Percentiles rank a stretch among this genome's conserved stretches.
Evolutionary conservation across 23 tunicate genomes (phyloP).

Genomic region (Ciona savignyi): DNA sequence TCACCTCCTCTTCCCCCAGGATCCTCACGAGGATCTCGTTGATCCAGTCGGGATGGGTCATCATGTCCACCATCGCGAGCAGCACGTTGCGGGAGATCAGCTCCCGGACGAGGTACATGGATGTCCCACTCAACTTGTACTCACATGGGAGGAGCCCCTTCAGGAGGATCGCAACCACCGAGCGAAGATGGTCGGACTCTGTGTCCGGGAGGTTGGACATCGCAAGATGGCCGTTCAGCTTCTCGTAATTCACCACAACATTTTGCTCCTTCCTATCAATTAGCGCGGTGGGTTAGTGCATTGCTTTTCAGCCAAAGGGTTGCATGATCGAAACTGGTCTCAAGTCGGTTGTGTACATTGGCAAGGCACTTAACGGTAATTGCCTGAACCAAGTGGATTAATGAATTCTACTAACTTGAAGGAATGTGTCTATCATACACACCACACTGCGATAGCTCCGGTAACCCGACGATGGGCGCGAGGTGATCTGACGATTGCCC

Average conservation of each 20-base stretch:
- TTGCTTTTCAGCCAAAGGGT: too few species aligned
- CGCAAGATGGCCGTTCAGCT: conserved; percentile 62
- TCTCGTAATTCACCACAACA: conserved; percentile 43
- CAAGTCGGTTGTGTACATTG: too few species aligned
- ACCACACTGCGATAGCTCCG: too few species aligned
- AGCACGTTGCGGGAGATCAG: conserved; percentile 66
- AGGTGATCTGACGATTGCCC: too few species aligned
- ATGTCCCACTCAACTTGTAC: conserved; percentile 57
- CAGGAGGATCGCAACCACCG: conserved; percentile 37
- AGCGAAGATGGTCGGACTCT: conserved; percentile 61
- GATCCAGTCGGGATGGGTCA: conserved; percentile 62
- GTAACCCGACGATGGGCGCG: too few species aligned
- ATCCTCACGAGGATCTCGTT: conserved; percentile 13
- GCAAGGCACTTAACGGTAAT: too few species aligned
- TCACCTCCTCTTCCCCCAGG: conserved; percentile 17
- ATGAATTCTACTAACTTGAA: too few species aligned
- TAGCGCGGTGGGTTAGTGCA: background rate
- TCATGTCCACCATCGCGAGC: conserved; percentile 33
- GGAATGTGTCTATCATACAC: too few species aligned
- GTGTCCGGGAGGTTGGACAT: conserved; percentile 65
- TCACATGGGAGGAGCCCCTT: conserved; percentile 76
- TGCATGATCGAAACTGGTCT: too few species aligned
- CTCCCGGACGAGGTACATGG: conserved; percentile 72
- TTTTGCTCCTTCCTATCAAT: conserved; percentile 25
- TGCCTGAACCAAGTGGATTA: too few species aligned